phyloP scores from a whole-genome alignment of 2,113 vertebrate genomes.

The Coracopsis vasa region DNA sequence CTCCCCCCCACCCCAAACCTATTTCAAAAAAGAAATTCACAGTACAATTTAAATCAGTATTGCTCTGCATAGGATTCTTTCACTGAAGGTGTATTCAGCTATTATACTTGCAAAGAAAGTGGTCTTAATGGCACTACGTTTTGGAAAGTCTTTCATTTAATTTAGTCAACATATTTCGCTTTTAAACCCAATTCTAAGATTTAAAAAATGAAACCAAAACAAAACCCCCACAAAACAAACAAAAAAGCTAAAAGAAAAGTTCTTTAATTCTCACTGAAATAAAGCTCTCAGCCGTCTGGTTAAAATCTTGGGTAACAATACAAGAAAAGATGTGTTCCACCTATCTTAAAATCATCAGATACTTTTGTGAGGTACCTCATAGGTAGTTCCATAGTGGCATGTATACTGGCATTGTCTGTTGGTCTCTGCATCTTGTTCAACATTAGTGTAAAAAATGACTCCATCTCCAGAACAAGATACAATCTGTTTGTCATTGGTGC shows the following conservation, averaged over 20 bases:
- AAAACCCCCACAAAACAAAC: neutral
- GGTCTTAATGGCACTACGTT: neutral
- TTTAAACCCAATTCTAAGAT: neutral
- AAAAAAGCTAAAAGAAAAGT: neutral
- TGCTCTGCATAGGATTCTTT: neutral
- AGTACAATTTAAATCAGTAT: neutral
- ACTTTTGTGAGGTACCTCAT: constrained; percentile 81
- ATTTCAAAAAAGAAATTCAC: neutral
- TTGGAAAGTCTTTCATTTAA: neutral
- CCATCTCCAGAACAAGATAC: constrained; percentile 97
- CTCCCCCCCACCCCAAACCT: neutral
- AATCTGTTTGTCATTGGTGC: constrained; percentile 95
- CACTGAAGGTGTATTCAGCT: neutral
- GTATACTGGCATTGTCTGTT: constrained; percentile 97
- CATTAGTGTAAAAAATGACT: constrained; percentile 95
- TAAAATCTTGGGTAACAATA: neutral
- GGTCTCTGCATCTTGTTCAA: constrained; percentile 91
- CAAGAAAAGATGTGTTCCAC: neutral
- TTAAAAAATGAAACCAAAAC: too few species aligned
- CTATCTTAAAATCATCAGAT: neutral
- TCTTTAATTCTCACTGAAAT: neutral
- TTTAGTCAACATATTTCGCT: neutral
- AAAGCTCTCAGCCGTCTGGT: neutral
- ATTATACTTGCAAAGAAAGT: neutral
- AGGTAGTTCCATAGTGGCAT: constrained; percentile 97